Evolutionary conservation across 2,888 invertebrate species (phyloP).

Genomic region (Caenorhabditis sp.): DNA sequence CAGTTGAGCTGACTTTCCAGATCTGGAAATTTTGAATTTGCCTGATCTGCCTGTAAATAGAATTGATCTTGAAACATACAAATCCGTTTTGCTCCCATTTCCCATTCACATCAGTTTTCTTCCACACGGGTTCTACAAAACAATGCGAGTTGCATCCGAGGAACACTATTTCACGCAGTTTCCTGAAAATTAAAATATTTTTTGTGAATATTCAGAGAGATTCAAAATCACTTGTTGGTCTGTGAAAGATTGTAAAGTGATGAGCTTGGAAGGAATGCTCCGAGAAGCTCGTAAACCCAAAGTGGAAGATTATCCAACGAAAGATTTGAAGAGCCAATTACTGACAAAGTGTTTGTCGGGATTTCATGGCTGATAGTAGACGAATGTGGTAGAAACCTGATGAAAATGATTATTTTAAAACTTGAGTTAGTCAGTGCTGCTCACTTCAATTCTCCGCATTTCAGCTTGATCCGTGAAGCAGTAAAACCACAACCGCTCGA

Average conservation of each 20-base stretch:
- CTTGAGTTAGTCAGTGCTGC: too few species aligned
- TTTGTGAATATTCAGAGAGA: too few species aligned
- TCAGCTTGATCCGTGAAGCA: slow-evolving; percentile 7
- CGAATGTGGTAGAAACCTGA: slow-evolving; percentile 24
- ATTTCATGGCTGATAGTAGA: slow-evolving; percentile 5
- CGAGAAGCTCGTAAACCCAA: slow-evolving; percentile 37
- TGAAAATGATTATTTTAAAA: neutral
- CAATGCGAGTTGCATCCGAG: slow-evolving; percentile 12
- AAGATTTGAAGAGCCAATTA: neutral
- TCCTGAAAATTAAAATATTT: slow-evolving; percentile 14
- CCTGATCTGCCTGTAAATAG: too few species aligned
- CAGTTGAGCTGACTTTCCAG: slow-evolving; percentile 32
- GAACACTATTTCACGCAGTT: slow-evolving; percentile 38
- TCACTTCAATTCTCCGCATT: slow-evolving; percentile 28
- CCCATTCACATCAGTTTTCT: slow-evolving; percentile 16
- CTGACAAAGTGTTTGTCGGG: neutral
- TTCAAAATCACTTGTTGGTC: slow-evolving; percentile 24
- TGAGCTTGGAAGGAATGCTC: slow-evolving; percentile 52
- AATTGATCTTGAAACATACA: slow-evolving; percentile 21
- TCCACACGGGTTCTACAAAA: slow-evolving; percentile 53
- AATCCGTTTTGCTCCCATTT: slow-evolving; percentile 18
- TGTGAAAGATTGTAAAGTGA: slow-evolving; percentile 47
- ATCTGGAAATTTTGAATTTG: slow-evolving; percentile 17
- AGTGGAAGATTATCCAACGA: slow-evolving; percentile 42
- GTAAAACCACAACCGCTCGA: slow-evolving; percentile 46